Evolutionary conservation across 2,113 vertebrate species (phyloP).

Genomic region (Psammodynastes pulverulentus): DNA sequence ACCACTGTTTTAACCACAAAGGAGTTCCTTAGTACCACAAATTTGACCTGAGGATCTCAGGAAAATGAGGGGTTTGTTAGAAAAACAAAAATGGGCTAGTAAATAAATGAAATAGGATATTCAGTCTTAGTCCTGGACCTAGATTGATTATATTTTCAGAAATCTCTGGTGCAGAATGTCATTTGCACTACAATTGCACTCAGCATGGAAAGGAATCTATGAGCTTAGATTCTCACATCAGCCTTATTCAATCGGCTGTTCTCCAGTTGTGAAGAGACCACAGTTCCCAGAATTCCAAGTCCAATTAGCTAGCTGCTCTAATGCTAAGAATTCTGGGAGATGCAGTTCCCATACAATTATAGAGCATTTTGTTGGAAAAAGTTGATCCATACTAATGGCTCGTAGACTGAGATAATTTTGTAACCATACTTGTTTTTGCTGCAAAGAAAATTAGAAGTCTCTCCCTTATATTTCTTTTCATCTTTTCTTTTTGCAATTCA

Average conservation of each 20-base stretch:
- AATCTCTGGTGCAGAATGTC: neutral
- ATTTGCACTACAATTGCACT: neutral
- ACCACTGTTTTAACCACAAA: conserved; percentile 46
- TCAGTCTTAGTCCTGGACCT: neutral
- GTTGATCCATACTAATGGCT: neutral
- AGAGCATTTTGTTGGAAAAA: neutral
- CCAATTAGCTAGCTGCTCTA: neutral
- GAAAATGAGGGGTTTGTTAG: conserved; percentile 26
- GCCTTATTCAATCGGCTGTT: neutral
- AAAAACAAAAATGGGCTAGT: conserved; percentile 43
- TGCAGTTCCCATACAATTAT: neutral
- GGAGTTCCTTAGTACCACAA: conserved; percentile 7
- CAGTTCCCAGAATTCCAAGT: neutral
- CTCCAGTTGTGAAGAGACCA: neutral
- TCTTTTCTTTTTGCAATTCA: neutral
- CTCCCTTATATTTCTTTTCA: neutral
- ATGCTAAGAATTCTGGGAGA: neutral
- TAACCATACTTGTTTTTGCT: neutral
- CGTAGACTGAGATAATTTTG: neutral
- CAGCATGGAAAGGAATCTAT: neutral
- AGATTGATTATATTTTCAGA: neutral
- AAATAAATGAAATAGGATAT: conserved; percentile 33
- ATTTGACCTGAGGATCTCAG: neutral
- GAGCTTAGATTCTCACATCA: neutral
- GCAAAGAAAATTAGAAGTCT: neutral